phyloP scores from a whole-genome alignment of 2,113 vertebrate genomes.

The Cygnus buccinator region DNA sequence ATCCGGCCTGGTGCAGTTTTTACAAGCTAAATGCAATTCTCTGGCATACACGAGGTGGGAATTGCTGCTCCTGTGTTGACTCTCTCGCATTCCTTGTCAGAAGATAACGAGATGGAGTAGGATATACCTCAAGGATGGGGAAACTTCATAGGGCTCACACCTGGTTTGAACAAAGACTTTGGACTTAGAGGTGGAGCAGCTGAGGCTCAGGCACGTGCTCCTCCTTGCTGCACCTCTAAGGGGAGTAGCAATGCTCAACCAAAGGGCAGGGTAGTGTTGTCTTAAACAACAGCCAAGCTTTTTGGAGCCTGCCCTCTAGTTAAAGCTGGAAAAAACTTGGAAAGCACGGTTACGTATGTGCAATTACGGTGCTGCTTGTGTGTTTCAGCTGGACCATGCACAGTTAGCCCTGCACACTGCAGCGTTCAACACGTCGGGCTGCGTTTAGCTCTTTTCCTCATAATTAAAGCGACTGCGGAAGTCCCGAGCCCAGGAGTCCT shows the following conservation, averaged over 20 bases:
- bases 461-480: neutral
- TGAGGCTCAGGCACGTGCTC: neutral
- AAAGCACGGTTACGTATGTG: neutral
- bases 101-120: neutral
- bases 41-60: neutral
- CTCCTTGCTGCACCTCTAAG: neutral
- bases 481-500: neutral
- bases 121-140: neutral
- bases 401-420: neutral
- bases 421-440: neutral
- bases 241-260: neutral
- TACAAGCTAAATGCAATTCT: neutral
- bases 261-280: neutral
- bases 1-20: neutral
- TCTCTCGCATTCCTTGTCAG: neutral
- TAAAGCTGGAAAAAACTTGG: neutral
- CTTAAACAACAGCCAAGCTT: neutral
- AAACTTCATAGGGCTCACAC: neutral
- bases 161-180: neutral
- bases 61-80: neutral
- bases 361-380: neutral
- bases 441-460: neutral
- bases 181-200: neutral
- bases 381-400: neutral
- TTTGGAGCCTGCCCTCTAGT: neutral